Conservation (phyloP, 2,113 vertebrate species). For the Vireo altiloquus region DNA sequence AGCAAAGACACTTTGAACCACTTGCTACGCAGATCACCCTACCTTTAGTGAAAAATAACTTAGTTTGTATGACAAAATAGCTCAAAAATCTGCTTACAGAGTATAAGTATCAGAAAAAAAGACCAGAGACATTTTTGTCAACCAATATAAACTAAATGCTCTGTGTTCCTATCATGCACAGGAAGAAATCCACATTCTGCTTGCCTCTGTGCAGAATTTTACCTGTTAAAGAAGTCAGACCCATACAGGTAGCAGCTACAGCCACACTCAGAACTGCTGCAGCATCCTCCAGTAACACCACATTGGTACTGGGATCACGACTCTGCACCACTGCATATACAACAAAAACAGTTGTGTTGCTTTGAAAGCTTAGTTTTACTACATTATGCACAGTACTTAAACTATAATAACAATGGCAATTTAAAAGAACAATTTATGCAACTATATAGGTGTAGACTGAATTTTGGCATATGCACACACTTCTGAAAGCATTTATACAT, state of each 20-base stretch:
- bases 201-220: background rate
- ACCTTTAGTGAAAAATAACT: background rate
- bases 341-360: background rate
- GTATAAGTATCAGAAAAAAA: background rate
- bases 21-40: background rate
- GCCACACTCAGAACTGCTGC: conserved; percentile 92
- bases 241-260: conserved; percentile 91
- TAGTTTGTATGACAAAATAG: background rate
- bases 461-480: background rate
- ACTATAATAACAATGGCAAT: background rate
- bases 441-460: background rate
- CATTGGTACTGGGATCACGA: conserved; percentile 95
- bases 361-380: background rate
- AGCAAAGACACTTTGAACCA: background rate
- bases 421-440: background rate
- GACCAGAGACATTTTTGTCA: background rate
- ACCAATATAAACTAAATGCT: background rate
- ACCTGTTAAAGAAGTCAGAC: conserved; percentile 96
- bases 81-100: background rate
- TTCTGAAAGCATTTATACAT: background rate
- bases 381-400: background rate
- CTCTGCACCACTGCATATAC: conserved; percentile 86
- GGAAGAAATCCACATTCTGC: background rate
- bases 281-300: conserved; percentile 93
- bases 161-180: background rate